Evolutionary conservation across 1,140 invertebrate genomes (phyloP), one percentile per base, ranked within the genome.

Genomic region (Hycleus phaleratus): DNA sequence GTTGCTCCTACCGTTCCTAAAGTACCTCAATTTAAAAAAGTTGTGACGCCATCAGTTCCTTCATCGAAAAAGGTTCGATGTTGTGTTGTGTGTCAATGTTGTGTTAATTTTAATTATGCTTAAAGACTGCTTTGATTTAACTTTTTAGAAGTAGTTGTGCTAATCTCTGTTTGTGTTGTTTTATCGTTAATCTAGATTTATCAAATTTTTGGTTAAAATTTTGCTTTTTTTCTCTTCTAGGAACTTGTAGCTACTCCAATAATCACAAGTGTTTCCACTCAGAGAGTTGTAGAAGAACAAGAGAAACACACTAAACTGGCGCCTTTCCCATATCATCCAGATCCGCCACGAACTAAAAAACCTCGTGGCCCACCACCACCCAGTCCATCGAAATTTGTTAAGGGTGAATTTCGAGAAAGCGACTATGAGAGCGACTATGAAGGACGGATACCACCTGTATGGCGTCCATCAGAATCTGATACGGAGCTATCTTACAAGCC

Each of bases 341-440:
- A 77, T 24, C 65, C 62, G 3, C 65, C 51, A 62, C 77, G 72
- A 44, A 61, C 72, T 3, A 70, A 71, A 50, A 58, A 62, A 52
- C 49, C 59, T n/a, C 73, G 68, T 65, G 67, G 48, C 55, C 74
- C 70, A 44, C 76, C 70, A 59, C 79, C 79, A 53, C 79, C 76
- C 58, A 79, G 80, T 72, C 78, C 85, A 60, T 80, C 79, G 39
- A 82, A 82, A 79, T 85, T 89, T 74, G 68, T 85, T 46, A 81
- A 84, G 64, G 79, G 84, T 46, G 84, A 88, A 73, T 86, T 85
- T 66, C 75, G 78, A 38, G 79, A 84, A 75, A 84, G 84, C 66
- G 86, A 89, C 65, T 87, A 87, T 62, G 85, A 87, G 71, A 88
- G 85, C 66, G 85, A 90, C 66, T 85, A 83, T 57, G 86, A 88